Base-by-base conservation (phyloP, 2,797 vertebrate genomes). In the Anisognathus igniventris region DNA sequence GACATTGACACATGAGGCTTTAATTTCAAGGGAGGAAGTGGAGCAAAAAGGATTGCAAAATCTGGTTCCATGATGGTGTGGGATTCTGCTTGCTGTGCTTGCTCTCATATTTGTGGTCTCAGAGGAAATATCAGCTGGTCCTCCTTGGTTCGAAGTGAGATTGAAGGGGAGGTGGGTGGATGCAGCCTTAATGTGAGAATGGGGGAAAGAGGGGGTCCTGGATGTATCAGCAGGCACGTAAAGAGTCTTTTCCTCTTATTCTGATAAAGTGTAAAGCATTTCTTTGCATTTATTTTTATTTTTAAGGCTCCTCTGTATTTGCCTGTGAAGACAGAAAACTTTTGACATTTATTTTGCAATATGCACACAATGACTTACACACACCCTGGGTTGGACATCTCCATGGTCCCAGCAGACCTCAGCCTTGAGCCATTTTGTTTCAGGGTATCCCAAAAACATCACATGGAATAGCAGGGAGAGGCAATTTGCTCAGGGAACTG, bases 11-110 rank as follows among this genome's bases (percentile, higher is more conserved):
- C 89, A 95, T 15, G 75, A 95, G 90, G 78, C 31, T 95, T 95
- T 95, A 33, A 95, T 96, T 94, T 88, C 78, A 65, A 68, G 57
- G 68, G 78, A 87, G 92, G 81, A 95, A 91, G 72, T 67, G 61
- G 75, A 91, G 88, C 60, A 67, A 85, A 93, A 74, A 65, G 31
- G 19, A 65, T 93, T 95, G 86, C 65, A 40, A 87, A 93, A 95
- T 92, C 50, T 16, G 30, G 28, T 82, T 76, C 90, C 65, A 71
- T 68, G 61, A 25, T 31, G 78, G 39, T 33, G 68, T 89, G 83
- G 35, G 92, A 87, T 70, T 81, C 62, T 67, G 42, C 57, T 85
- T 67, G 58, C 73, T 68, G 79, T 61, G 42, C 51, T 83, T 84
- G 53, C 72, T 88, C 28, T 92, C 88, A 65, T 93, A 86, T 31